These are phyloP conservation scores for Drosophila paracracens DNA, from an alignment of 2,888 invertebrate genomes.

Conservation along the genomic window DNA sequence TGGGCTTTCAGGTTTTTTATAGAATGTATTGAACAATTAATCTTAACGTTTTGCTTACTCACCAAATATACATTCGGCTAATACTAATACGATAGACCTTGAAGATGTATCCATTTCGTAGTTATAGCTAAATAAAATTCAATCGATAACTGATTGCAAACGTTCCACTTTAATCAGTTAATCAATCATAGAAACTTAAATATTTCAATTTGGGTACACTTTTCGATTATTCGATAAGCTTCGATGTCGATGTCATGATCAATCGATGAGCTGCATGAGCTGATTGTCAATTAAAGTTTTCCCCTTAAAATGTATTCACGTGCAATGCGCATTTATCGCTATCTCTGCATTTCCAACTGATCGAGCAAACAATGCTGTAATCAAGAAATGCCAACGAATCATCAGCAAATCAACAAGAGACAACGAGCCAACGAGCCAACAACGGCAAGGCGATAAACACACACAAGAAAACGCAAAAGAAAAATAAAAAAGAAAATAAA, in stretches of 20 bases:
- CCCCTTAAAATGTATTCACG: neutral
- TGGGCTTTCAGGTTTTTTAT: constrained; percentile 7
- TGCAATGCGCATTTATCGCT: constrained; percentile 15
- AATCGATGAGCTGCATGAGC: neutral
- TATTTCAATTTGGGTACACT: neutral
- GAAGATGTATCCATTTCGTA: neutral
- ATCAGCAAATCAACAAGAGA: constrained; percentile 10
- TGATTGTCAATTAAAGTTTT: constrained; percentile 12
- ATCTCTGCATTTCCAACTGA: constrained; percentile 37
- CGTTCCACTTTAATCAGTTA: neutral
- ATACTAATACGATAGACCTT: neutral
- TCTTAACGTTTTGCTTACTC: neutral
- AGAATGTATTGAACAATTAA: neutral
- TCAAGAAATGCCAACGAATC: constrained; percentile 62
- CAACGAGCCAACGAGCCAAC: constrained; percentile 30
- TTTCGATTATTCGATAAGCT: neutral
- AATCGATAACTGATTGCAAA: neutral
- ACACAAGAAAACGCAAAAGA: constrained; percentile 25
- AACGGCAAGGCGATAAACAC: constrained; percentile 42
- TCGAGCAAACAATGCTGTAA: constrained; percentile 43
- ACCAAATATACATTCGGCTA: neutral
- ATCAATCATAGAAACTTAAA: neutral
- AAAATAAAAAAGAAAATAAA: neutral
- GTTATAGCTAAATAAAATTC: neutral
- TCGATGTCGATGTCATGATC: constrained; percentile 6